A percentile compares a stretch with the other conserved stretches of the same genome.
Evolutionary conservation across 2,888 invertebrate species (phyloP).

Genomic region (Sesamia inferens): DNA sequence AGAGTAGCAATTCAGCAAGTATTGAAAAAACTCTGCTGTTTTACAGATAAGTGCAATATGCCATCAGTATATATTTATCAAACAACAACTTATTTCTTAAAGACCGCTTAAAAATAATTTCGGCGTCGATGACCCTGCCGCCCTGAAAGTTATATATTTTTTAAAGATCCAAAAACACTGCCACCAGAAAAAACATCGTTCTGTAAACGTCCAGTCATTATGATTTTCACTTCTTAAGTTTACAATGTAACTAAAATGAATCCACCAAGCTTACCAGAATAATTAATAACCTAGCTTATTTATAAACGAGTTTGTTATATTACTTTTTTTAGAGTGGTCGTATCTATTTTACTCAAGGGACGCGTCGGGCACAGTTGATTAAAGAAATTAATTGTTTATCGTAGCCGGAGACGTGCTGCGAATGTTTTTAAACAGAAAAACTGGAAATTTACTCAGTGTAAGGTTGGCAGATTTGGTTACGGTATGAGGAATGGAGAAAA

Average conservation of each 20-base stretch:
- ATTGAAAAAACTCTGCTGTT: neutral
- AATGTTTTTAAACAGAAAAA: constrained; percentile 65
- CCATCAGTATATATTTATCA: neutral
- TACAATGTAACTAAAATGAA: neutral
- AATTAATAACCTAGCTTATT: constrained; percentile 28
- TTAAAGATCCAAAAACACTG: neutral
- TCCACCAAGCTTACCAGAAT: neutral
- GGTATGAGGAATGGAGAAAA: neutral
- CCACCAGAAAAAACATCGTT: neutral
- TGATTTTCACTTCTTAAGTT: neutral
- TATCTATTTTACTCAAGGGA: constrained; percentile 58
- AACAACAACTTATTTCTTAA: neutral
- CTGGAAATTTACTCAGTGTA: constrained; percentile 31
- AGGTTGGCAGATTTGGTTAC: constrained; percentile 52
- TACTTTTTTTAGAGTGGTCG: constrained; percentile 56
- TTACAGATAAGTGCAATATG: neutral
- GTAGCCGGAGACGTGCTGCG: constrained; percentile 71
- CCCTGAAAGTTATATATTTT: neutral
- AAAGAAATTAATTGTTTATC: constrained; percentile 82
- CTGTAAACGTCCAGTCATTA: neutral
- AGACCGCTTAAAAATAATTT: no score
- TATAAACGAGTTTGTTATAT: constrained; percentile 53
- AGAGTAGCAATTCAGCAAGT: neutral
- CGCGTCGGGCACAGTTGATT: constrained; percentile 71
- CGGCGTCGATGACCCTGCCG: neutral